phyloP scores from a whole-genome alignment of 2,113 vertebrate species.

The Pseudopodoces humilis region DNA sequence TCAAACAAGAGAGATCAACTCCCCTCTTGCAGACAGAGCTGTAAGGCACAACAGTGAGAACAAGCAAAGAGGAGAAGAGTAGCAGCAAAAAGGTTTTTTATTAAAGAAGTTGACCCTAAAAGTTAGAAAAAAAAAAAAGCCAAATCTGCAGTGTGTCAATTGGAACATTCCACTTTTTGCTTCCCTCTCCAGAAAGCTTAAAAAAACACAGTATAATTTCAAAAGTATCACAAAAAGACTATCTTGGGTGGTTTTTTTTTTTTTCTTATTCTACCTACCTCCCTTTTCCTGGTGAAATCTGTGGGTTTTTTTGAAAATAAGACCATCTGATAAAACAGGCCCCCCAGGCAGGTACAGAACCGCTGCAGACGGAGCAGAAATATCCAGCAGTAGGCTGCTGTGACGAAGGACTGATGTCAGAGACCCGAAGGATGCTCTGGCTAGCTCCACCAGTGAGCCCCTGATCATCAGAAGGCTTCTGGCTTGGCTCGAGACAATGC shows the following conservation, averaged over 20 bases:
- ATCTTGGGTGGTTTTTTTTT: background rate
- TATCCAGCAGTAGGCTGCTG: background rate
- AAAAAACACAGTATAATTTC: background rate
- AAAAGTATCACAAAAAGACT: background rate
- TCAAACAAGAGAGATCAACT: background rate
- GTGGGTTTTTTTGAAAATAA: background rate
- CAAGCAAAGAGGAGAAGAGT: background rate
- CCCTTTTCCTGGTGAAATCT: background rate
- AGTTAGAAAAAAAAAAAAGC: background rate
- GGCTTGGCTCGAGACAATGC: background rate
- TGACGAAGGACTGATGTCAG: background rate
- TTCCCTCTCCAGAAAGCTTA: background rate
- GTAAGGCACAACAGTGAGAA: background rate
- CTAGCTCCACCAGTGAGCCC: background rate
- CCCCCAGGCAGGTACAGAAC: background rate
- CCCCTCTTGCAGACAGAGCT: background rate
- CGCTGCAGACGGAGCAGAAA: background rate
- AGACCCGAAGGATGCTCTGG: background rate
- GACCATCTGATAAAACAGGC: background rate
- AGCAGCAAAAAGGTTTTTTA: background rate
- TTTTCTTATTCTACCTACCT: background rate
- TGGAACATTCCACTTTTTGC: background rate
- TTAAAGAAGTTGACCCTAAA: background rate
- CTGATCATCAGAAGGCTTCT: background rate
- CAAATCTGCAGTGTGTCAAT: background rate